Evolutionary conservation across 2,113 vertebrate species (phyloP), one percentile per base, ranked within the genome.

Genomic region (Choloepus hoffmanni): DNA sequence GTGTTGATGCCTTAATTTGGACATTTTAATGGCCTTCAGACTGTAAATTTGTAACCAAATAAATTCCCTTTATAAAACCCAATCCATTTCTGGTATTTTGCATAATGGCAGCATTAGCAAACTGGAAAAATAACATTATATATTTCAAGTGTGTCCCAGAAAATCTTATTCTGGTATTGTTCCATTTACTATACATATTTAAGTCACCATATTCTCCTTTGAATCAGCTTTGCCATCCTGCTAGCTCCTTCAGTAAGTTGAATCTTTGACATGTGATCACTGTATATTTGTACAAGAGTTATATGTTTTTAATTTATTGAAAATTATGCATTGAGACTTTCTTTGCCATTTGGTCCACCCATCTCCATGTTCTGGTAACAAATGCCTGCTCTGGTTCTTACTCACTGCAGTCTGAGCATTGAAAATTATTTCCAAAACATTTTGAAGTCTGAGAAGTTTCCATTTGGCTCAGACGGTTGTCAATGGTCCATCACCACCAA

Each of bases 261-360:
- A 82, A 74, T 83, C 74, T 12, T 76, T 58, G 58, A 68, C n/a
- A 15, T 14, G 33, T 53, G 55, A 19, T 74, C 33, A 79, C 50
- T 72, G n/a, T 43, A n/a, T 58, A 43, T 85, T 53, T 73, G 3
- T 88, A 50, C 48, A 28, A 72, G 26, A 86, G 63, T 33, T 55
- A 74, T 13, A 18, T 53, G 13, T 55, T 68, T 82, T 78, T 78
- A 58, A 79, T 13, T 85, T 89, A 85, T 16, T 74, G 74, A 95
- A 94, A 96, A 96, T 72, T 79, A n/a, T 40, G 85, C 55, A 28
- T 9, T 65, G 50, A 93, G 9, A 89, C 65, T 89, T 85, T 62
- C 11, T 88, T 81, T 45, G 21, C 9, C 36, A 23, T 50, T 90
- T 83, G 48, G 72, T 21, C 9, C 15, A 50, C 43, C n/a, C 28